Percentiles rank a stretch among this genome's conserved stretches.
These are phyloP conservation scores for Rousettus madagascariensis DNA, from an alignment of 2,797 vertebrate genomes.

Conservation along the genomic window DNA sequence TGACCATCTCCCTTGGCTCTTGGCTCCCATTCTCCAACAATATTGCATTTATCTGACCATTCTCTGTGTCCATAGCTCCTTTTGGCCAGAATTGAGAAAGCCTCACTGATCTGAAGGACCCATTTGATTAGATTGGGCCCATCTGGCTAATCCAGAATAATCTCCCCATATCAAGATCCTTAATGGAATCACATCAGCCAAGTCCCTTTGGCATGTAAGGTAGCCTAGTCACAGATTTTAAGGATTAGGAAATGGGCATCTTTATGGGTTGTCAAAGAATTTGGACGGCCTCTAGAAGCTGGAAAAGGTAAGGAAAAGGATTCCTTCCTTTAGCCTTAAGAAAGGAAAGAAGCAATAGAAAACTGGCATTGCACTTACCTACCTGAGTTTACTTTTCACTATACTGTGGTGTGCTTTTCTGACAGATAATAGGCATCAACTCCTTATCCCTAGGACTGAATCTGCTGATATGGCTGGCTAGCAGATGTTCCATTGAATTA, in stretches of 20 bases:
- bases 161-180: background rate
- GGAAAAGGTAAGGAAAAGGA: background rate
- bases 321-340: background rate
- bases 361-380: fast-evolving
- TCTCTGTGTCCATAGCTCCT: background rate
- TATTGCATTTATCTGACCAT: background rate
- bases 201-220: background rate
- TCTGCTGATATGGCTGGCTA: background rate
- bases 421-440: background rate
- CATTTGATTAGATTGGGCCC: background rate
- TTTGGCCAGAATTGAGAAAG: background rate
- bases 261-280: background rate
- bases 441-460: background rate
- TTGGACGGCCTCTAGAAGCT: background rate
- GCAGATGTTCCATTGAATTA: background rate
- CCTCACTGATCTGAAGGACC: background rate
- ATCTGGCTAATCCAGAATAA: background rate
- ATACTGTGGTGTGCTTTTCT: background rate
- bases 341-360: background rate
- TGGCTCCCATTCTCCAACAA: background rate
- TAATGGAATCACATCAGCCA: background rate
- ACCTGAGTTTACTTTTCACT: background rate
- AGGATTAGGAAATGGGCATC: background rate
- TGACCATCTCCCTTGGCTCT: background rate
- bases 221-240: background rate